Base-by-base conservation (phyloP, 1,140 invertebrate species). In the Augochlora pura region DNA sequence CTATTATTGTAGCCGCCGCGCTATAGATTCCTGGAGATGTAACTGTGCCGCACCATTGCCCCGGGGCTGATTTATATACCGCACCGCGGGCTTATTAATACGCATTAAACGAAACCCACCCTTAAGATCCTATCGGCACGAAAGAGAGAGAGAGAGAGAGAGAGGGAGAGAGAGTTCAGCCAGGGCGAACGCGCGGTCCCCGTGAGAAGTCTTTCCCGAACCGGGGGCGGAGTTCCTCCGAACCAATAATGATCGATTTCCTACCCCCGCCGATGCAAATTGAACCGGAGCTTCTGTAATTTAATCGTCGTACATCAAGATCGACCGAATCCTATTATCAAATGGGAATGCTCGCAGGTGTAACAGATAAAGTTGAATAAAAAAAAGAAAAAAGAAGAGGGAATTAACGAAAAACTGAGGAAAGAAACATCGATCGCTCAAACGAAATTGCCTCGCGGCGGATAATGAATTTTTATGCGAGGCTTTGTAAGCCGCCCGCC, bases 221-320 rank as follows among this genome's bases (percentile, higher is more conserved):
- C 16, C 23, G 2, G 14, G 27, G 6, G 2, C 46, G 38, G 32
- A 6, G 38, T 21, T 39, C 27, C 39, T 27, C n/a, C 21, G 27
- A 27, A 42, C 32, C 46, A 70, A 64, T 64, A 71, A 64, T 42
- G 67, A 71, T 42, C 76, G 27, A 42, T 71, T 70, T 71, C 18
- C n/a, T n/a, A n/a, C 27, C 16, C 39, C 60, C 25, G 3, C 21
- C 59, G 39, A 63, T 54, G 21, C 32, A 27, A 54, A 64, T 71
- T 54, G 32, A 60, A 77, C n/a, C n/a, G 46, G 46, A 63, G 27
- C 64, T 71, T 64, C 27, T 23, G 75, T 77, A 70, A 77, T 77
- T 77, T 63, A 57, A 32, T 42, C 39, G 23, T 25, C 67, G 54
- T 46, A 27, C 46, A 69, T 69, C 38, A 67, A 38, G 57, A 39